Percentiles rank a stretch among this genome's conserved stretches.
Evolutionary conservation across 2,797 vertebrate genomes (phyloP).

Genomic region (Heterohyrax brucei): DNA sequence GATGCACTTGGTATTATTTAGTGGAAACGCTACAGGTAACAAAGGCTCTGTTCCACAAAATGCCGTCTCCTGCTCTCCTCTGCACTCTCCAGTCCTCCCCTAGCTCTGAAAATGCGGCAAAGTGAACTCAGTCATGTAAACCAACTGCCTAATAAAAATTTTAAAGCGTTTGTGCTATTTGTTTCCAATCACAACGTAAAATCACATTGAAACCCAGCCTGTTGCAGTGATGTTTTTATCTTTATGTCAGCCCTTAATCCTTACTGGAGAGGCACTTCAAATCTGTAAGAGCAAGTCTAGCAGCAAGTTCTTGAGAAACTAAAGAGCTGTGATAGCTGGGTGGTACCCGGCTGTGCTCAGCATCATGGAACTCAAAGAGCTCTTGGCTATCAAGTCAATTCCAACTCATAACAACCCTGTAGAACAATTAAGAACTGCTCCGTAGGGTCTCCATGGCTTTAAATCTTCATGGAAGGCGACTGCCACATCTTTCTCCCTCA

Average conservation of each 20-base stretch:
- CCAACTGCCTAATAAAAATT: fast-evolving
- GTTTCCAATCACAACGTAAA: background rate
- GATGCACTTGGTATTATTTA: background rate
- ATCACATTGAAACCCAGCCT: fast-evolving
- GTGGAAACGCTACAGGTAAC: background rate
- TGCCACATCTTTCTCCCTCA: too few species aligned
- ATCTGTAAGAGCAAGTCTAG: background rate
- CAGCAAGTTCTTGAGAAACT: background rate
- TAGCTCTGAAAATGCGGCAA: background rate
- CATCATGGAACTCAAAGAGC: too few species aligned
- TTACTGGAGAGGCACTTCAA: background rate
- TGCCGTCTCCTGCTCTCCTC: background rate
- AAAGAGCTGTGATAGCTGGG: background rate
- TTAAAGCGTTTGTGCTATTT: fast-evolving
- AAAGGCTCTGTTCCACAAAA: background rate
- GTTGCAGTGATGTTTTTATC: too few species aligned
- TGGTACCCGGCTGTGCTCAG: background rate
- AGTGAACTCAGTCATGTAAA: fast-evolving
- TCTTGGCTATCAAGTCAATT: too few species aligned
- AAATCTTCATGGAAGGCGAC: too few species aligned
- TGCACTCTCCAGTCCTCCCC: too few species aligned
- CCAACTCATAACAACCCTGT: too few species aligned
- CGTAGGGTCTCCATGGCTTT: too few species aligned
- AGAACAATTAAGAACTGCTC: too few species aligned
- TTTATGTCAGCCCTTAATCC: background rate